A percentile compares a stretch with the other conserved stretches of the same genome.
Evolutionary conservation across 1,140 invertebrate genomes (phyloP).

Genomic region (Scaptodrosophila lebanonensis): DNA sequence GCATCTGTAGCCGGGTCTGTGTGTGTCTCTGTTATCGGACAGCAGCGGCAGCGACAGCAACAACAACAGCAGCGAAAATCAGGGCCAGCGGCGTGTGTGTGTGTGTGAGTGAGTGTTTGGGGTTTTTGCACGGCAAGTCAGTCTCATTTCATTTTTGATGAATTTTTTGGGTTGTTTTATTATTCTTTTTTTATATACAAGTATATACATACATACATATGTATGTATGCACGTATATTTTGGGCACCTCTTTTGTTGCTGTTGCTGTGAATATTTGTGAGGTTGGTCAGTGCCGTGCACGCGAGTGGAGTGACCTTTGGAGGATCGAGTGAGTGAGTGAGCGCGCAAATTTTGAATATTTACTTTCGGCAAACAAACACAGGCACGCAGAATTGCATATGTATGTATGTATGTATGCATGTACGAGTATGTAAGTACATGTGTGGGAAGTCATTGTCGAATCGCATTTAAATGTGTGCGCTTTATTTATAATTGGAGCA

Average conservation of each 20-base stretch:
- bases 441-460: too few species aligned
- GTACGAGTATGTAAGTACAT: too few species aligned
- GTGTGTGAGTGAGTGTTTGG: background rate
- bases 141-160: conserved; percentile 29
- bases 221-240: too few species aligned
- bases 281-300: conserved; percentile 51
- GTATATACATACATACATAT: too few species aligned
- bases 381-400: too few species aligned
- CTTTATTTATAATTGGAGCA: conserved; percentile 34
- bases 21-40: background rate
- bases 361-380: too few species aligned
- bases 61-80: background rate
- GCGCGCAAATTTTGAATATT: background rate
- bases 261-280: conserved; percentile 32
- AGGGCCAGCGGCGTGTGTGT: background rate
- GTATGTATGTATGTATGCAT: too few species aligned
- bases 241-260: too few species aligned
- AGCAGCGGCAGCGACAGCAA: conserved; percentile 4
- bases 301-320: conserved; percentile 6
- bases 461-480: too few species aligned
- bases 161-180: conserved; percentile 29
- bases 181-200: too few species aligned
- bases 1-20: too few species aligned
- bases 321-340: background rate
- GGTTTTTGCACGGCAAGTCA: conserved; percentile 5